phyloP scores from a whole-genome alignment of 2,113 vertebrate species.

The Anolis sagrei region DNA sequence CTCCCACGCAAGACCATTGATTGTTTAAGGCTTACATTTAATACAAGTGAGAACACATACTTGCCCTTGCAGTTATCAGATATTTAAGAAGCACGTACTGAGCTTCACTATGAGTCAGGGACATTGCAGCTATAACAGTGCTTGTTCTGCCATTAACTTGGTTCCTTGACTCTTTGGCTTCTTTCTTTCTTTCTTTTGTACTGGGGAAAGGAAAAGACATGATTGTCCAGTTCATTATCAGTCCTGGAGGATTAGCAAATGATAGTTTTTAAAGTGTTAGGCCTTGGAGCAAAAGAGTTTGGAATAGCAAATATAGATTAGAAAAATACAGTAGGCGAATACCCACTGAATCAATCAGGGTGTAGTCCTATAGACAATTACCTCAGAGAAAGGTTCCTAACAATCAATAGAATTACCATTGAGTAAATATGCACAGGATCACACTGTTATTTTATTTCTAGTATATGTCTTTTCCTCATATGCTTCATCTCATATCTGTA shows the following conservation, averaged over 20 bases:
- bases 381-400: too few relatives aligned
- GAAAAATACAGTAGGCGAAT: neutral
- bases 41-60: conserved; percentile 30
- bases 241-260: neutral
- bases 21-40: conserved; percentile 30
- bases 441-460: neutral
- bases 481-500: neutral
- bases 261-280: neutral
- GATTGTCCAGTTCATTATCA: neutral
- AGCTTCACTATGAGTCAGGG: neutral
- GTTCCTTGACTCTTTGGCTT: neutral
- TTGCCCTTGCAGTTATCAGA: conserved; percentile 35
- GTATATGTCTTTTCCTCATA: neutral
- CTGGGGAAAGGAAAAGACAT: neutral
- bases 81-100: neutral
- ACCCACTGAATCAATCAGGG: neutral
- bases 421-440: neutral
- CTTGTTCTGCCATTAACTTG: neutral
- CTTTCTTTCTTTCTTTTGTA: neutral
- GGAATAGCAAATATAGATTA: neutral
- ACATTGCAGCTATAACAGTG: neutral
- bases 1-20: conserved; percentile 17
- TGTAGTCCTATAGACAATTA: neutral
- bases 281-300: neutral
- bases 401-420: neutral